Evolutionary conservation across 2,888 invertebrate species (phyloP), one percentile per base, ranked within the genome.

Genomic region (Drosophila engyochracea): DNA sequence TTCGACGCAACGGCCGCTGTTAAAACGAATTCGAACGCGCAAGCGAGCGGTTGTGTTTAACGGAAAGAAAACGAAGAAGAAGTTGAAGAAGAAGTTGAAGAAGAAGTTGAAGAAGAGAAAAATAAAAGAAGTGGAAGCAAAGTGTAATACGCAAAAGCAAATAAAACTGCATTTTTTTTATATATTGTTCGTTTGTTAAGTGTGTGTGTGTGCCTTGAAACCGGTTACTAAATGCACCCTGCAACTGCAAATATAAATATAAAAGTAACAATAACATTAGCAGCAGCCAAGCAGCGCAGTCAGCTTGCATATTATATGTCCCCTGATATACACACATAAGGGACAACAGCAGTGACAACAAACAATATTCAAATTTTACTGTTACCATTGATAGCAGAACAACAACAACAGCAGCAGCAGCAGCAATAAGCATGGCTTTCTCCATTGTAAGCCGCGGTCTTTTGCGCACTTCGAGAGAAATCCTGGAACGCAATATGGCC

Each of bases 401-500:
- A 55, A 54, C 30, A 61, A 33, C n/a, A 66, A 65, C 37, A 62
- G 51, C 33, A 62, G 53, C 25, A 62, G 53, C 25, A 70, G 49
- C 52, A 47, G 63, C 57, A 59, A 33, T 25, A 7, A 81, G 75
- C 60, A 89, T 92, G 92, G 90, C 89, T 57, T 88, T 92, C 74
- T 82, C 83, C 57, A 85, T 92, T 82, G 84, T 91, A 47, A 91
- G 91, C 66, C 92, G 92, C 65, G 76, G 78, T 58, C 73, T 92
- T 62, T 83, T 91, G 90, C 92, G 92, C 69, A 90, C 91, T 75
- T 92, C 92, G 69, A 87, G 83, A 81, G 92, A 92, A 80, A 82
- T 91, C 74, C 78, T 92, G 83, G 92, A 91, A 76, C 92, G 92
- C 80, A 91, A 90, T 83, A 86, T 91, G 76, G 81, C 82, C 70